Evolutionary conservation across 2,113 vertebrate species (phyloP).

Genomic region (Cyphomyrus plagiostoma): DNA sequence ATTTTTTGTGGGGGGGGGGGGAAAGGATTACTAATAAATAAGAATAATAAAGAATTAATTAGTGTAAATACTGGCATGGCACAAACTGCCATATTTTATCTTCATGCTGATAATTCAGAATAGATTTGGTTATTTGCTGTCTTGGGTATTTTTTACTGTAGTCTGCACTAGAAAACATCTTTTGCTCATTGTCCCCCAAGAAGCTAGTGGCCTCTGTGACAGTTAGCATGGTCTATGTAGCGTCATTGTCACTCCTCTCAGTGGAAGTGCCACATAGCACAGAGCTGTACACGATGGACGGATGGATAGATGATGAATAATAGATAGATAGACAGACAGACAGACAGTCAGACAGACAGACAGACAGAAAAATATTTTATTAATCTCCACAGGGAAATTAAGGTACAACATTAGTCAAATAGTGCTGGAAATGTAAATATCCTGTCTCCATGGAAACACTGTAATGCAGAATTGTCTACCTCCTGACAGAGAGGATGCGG

Average conservation of each 20-base stretch:
- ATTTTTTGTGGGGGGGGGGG: neutral
- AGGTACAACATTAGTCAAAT: neutral
- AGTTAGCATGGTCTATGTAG: neutral
- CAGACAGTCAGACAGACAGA: neutral
- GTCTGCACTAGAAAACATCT: neutral
- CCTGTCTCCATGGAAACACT: neutral
- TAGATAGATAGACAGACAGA: neutral
- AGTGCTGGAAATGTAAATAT: neutral
- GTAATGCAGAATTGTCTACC: neutral
- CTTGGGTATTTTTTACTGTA: neutral
- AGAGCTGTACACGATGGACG: neutral
- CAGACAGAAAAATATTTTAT: neutral
- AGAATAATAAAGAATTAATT: neutral
- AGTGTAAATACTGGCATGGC: neutral
- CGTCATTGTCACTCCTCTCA: neutral
- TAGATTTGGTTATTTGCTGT: neutral
- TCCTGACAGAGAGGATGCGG: constrained; percentile 13
- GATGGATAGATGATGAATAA: neutral
- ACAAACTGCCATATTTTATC: neutral
- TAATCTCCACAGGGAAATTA: neutral
- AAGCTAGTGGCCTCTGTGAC: neutral
- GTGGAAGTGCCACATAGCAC: neutral
- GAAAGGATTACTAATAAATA: neutral
- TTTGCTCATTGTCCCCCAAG: neutral
- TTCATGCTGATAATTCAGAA: neutral